These are phyloP conservation scores for Diorhabda sublineata DNA, from an alignment of 1,140 invertebrate genomes.

Conservation along the genomic window DNA sequence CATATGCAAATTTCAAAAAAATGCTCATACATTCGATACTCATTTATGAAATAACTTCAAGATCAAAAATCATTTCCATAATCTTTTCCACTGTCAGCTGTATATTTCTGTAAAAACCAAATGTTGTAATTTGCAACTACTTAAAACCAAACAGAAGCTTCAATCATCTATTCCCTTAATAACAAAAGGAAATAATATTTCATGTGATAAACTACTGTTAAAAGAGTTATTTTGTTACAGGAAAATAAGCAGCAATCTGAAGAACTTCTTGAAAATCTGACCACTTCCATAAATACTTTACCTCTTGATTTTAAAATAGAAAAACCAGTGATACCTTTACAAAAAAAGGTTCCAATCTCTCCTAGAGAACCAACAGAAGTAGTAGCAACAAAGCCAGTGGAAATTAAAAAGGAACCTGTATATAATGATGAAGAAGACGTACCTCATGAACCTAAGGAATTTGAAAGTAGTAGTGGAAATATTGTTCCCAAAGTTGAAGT, in stretches of 20 bases:
- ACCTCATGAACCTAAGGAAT: too few species aligned
- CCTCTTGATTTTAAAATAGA: constrained; percentile 22
- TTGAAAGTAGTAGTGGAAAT: background rate
- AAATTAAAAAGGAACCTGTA: background rate
- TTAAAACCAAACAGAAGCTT: too few species aligned
- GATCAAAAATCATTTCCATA: too few species aligned
- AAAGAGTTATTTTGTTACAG: constrained; percentile 29
- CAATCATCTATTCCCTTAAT: too few species aligned
- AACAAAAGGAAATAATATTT: too few species aligned
- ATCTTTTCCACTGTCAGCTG: too few species aligned
- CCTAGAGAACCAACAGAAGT: background rate
- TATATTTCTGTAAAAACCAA: too few species aligned
- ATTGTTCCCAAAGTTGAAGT: background rate
- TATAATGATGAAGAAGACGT: background rate
- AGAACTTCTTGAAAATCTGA: constrained; percentile 31
- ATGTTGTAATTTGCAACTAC: too few species aligned
- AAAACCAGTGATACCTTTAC: constrained; percentile 6
- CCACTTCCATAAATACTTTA: constrained; percentile 13
- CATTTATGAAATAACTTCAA: too few species aligned
- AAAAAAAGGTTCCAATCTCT: constrained; percentile 11
- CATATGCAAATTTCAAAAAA: too few species aligned
- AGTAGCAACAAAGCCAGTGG: background rate
- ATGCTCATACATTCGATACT: too few species aligned
- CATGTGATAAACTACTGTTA: too few species aligned
- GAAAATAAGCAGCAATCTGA: constrained; percentile 36